Base-by-base conservation (phyloP, 2,113 vertebrate genomes). In the Serilophus lunatus region DNA sequence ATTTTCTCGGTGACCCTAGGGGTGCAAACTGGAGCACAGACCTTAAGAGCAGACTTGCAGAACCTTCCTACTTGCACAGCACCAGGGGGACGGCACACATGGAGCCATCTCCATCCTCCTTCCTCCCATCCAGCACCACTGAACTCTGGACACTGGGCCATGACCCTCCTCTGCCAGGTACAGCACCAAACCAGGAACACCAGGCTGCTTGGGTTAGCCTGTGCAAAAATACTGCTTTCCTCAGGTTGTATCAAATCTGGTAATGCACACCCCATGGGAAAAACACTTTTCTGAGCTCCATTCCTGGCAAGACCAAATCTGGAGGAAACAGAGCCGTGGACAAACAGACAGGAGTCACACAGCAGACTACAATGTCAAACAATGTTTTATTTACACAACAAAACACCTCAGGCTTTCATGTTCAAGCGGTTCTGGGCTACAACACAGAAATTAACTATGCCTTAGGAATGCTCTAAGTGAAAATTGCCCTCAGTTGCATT, bases 101-200 rank as follows among this genome's bases (percentile, higher is more conserved):
- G 31, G 40, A 64, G 33, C 24, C 18, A 17, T 2, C 20, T 13
- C 45, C 60, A 26, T 12, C 38, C 23, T 44, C 45, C 38, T 36
- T 44, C 75, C 70, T 13, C 11, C 25, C 31, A 24, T 8, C 12
- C 49, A 63, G n/a, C 6, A 0, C 26, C 57, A 18, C 61, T 1
- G 28, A 64, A 35, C 29, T 19, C 8, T 0, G 18, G 13, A 29
- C 0, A 1, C 38, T 4, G 23, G 35, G n/a, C 25, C 45, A 17
- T 0, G 8, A 22, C 4, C 47, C 51, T 36, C 26, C 54, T 25
- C 33, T 28, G 40, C 65, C 59, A 42, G 33, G 51, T 38, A 35
- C 5, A 0, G 14, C 60, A 69, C 16, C 51, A 18, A 23, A 80
- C 19, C 1, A 2, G 29, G 33, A 70, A 51, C 0, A 23, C 0